These are phyloP conservation scores for Molorchus minor DNA, from an alignment of 2,888 invertebrate genomes.

Conservation along the genomic window DNA sequence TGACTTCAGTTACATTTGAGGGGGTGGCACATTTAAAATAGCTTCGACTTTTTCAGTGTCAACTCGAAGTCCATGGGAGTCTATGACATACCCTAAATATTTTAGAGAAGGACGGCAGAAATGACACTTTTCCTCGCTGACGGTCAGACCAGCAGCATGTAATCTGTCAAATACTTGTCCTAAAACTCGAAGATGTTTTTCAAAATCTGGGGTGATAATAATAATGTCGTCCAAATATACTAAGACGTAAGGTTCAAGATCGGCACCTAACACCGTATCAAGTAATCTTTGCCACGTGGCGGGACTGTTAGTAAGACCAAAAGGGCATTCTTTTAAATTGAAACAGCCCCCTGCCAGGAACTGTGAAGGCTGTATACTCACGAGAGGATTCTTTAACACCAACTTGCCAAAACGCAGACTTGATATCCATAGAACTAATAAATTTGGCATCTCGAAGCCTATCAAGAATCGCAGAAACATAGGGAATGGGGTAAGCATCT, in stretches of 20 bases:
- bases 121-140: too few relatives aligned
- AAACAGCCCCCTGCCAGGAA: slow-evolving; percentile 10
- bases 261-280: slow-evolving; percentile 22
- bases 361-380: slow-evolving; percentile 26
- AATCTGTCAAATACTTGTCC: too few relatives aligned
- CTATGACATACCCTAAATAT: too few relatives aligned
- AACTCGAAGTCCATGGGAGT: too few relatives aligned
- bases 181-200: too few relatives aligned
- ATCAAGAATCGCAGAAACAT: slow-evolving; percentile 27
- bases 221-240: too few relatives aligned
- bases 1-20: too few relatives aligned
- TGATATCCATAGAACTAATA: slow-evolving; percentile 24
- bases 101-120: too few relatives aligned
- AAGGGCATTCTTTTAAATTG: slow-evolving; percentile 28
- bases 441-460: slow-evolving; percentile 20
- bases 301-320: slow-evolving; percentile 20
- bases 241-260: slow-evolving; percentile 7
- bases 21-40: too few relatives aligned
- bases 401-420: slow-evolving; percentile 23
- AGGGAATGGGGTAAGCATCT: slow-evolving; percentile 24
- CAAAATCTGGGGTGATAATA: too few relatives aligned
- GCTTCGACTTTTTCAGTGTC: too few relatives aligned
- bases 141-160: too few relatives aligned
- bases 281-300: slow-evolving; percentile 27
- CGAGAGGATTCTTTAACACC: slow-evolving; percentile 12